Evolutionary conservation across 2,113 vertebrate species (phyloP), one percentile per base, ranked within the genome.

Genomic region (Charadrius vociferus): DNA sequence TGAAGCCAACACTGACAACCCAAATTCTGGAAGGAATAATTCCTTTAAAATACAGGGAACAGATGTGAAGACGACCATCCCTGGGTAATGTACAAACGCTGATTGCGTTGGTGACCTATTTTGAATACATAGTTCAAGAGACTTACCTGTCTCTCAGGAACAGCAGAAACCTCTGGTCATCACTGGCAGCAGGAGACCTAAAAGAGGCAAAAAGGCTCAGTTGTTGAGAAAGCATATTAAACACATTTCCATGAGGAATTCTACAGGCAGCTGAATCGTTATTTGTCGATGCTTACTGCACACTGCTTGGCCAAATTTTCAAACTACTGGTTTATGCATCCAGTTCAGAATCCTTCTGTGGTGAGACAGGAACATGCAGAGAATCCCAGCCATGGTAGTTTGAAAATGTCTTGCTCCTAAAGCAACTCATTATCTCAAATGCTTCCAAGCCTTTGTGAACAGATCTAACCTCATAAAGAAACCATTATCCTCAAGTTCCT

Each of bases 361-460:
- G 82, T 84, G 43, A 70, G 87, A 45, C 55, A 70, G 61, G 62
- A 80, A 6, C 72, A 71, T 10, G 20, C 20, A 93, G 55, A 94
- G 27, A 47, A n/a, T 18, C 81, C 61, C 81, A 87, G 88, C 41
- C 78, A 14, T 0, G 12, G 66, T 3, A 32, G 58, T 29, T 4
- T 47, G 75, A 78, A 58, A 88, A 62, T 67, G 41, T 21, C 14
- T 58, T 73, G 29, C 43, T 93, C 29, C 88, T 96, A 84, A 77
- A 94, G 84, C 81, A 82, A 85, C 45, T 88, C 47, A 74, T 92
- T 95, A 86, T 39, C 91, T 45, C 61, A 79, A 78, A 91, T 10
- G 70, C 17, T 70, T 86, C 63, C 53, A 41, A 72, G 39, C 55
- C 37, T 53, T 71, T 62, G 81, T 17, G 67, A 72, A 45, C 53